phyloP scores from a whole-genome alignment of 2,888 invertebrate genomes.

The Latrodectus hesperus region DNA sequence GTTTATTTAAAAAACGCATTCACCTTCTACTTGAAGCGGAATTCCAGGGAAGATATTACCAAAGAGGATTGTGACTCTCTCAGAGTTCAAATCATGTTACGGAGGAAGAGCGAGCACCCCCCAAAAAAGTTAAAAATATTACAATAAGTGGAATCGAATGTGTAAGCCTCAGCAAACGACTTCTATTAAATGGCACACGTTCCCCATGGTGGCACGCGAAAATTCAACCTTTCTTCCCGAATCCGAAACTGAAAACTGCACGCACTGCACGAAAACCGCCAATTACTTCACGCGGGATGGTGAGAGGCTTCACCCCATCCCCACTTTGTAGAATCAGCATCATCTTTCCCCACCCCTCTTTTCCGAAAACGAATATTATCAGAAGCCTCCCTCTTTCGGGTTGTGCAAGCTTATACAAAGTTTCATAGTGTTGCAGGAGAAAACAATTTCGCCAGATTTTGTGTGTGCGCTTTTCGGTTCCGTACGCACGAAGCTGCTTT shows the following conservation, averaged over 20 bases:
- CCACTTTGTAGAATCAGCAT: slow-evolving; percentile 21
- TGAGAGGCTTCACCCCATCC: background rate
- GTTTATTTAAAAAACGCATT: slow-evolving; percentile 39
- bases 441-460: slow-evolving; percentile 68
- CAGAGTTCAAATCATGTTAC: slow-evolving; percentile 39
- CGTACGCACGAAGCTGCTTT: slow-evolving; percentile 55
- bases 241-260: slow-evolving; percentile 59
- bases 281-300: slow-evolving; percentile 46
- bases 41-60: background rate
- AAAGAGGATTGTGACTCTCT: slow-evolving; percentile 6
- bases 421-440: background rate
- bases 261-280: slow-evolving; percentile 67
- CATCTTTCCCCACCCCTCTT: slow-evolving; percentile 10
- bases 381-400: slow-evolving; percentile 10
- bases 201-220: slow-evolving; percentile 44
- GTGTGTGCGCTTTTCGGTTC: slow-evolving; percentile 23
- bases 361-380: slow-evolving; percentile 51
- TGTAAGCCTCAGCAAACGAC: slow-evolving; percentile 31
- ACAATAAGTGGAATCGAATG: slow-evolving; percentile 64
- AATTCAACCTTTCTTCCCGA: slow-evolving; percentile 54
- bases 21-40: background rate
- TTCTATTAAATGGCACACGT: slow-evolving; percentile 40
- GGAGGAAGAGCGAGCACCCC: background rate
- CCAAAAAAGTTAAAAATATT: slow-evolving; percentile 27
- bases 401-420: slow-evolving; percentile 12